A percentile compares a stretch with the other conserved stretches of the same genome.
Conservation (phyloP, 2,888 invertebrate species). For the Anaspis maculata region DNA sequence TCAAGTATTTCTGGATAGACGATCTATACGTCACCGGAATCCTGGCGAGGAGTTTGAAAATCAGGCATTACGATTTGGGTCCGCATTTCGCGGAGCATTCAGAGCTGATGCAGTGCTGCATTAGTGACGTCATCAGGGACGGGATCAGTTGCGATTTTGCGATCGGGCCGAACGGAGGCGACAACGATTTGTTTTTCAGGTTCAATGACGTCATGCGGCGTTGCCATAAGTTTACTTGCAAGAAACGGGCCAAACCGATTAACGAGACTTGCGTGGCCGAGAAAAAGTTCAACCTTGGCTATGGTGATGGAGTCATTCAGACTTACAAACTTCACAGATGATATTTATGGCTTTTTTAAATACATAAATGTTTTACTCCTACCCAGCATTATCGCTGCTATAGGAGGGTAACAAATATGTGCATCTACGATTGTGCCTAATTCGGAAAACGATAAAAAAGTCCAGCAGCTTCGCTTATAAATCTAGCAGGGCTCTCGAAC, state of each 20-base stretch:
- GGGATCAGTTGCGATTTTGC: constrained; percentile 58
- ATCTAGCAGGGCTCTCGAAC: too few species aligned
- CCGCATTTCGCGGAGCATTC: constrained; percentile 61
- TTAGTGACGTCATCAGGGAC: constrained; percentile 50
- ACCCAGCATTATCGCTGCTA: too few species aligned
- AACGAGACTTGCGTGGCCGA: constrained; percentile 54
- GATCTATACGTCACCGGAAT: constrained; percentile 82
- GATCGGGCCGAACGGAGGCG: constrained; percentile 72
- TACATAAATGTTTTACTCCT: too few species aligned
- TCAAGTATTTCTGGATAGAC: constrained; percentile 86
- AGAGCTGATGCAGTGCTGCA: constrained; percentile 66
- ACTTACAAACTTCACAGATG: constrained; percentile 28
- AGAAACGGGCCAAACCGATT: constrained; percentile 43
- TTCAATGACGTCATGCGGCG: constrained; percentile 55
- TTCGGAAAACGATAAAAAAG: too few species aligned
- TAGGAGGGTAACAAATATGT: too few species aligned
- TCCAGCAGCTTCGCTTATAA: too few species aligned
- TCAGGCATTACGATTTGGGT: constrained; percentile 51
- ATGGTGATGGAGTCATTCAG: constrained; percentile 27
- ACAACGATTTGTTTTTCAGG: constrained; percentile 56
- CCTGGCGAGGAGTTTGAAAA: constrained; percentile 50
- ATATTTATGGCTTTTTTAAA: too few species aligned
- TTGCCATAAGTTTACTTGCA: constrained; percentile 51
- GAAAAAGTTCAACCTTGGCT: constrained; percentile 27
- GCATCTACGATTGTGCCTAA: too few species aligned